Evolutionary conservation across 2,797 vertebrate species (phyloP).

Genomic region (Muscicapa comitata): DNA sequence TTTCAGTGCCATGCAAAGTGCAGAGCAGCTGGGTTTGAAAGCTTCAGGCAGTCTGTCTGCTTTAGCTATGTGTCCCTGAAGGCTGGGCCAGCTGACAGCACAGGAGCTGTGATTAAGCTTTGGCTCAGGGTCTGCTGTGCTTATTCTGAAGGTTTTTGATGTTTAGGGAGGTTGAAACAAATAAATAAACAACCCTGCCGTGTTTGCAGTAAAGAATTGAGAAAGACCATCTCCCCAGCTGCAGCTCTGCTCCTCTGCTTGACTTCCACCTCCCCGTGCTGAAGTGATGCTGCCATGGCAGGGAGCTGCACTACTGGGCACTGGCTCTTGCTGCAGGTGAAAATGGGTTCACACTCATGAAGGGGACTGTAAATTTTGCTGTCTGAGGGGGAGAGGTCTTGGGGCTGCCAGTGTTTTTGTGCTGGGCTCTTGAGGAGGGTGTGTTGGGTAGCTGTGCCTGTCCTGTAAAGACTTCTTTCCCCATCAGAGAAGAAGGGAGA

Average conservation of each 20-base stretch:
- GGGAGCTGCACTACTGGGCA: rapidly evolving
- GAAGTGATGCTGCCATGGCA: neutral
- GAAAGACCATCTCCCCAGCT: neutral
- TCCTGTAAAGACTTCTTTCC: rapidly evolving
- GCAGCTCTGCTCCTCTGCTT: neutral
- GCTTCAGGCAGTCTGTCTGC: neutral
- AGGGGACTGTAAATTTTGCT: neutral
- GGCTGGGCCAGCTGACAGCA: neutral
- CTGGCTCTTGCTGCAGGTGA: neutral
- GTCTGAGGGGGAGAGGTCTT: rapidly evolving
- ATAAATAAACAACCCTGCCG: neutral
- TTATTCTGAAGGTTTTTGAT: neutral
- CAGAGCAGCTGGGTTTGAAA: neutral
- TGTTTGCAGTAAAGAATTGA: neutral
- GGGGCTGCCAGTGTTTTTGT: neutral
- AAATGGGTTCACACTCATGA: neutral
- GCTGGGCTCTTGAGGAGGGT: neutral
- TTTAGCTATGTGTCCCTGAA: neutral
- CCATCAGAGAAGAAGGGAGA: rapidly evolving
- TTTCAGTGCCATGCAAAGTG: neutral
- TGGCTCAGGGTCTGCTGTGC: neutral
- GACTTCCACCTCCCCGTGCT: rapidly evolving
- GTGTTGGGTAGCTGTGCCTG: too few relatives aligned
- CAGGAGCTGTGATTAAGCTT: neutral
- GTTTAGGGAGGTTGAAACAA: neutral